Conservation (phyloP, 2,797 vertebrate genomes). For the Protosalanx chinensis region DNA sequence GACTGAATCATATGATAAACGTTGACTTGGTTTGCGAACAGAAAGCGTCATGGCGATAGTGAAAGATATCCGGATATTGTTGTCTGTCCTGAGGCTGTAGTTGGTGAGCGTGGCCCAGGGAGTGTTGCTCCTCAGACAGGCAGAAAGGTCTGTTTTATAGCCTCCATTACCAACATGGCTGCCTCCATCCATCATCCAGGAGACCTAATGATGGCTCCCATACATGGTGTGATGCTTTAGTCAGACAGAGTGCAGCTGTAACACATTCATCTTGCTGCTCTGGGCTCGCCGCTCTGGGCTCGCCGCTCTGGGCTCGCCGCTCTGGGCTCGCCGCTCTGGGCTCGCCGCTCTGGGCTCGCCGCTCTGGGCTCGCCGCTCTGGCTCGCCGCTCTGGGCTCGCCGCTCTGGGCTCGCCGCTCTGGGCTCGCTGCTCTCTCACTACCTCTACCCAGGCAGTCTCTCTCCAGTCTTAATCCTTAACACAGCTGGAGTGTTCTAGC, state of each 20-base stretch:
- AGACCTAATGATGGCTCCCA: conserved; percentile 51
- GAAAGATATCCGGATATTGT: background rate
- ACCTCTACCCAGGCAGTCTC: conserved; percentile 41
- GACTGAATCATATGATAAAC: background rate
- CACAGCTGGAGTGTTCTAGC: conserved; percentile 47
- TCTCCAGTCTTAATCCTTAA: conserved; percentile 48
- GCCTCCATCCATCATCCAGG: conserved; percentile 72
- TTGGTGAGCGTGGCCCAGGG: conserved; percentile 37
- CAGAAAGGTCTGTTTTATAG: conserved; percentile 72
- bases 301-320: conserved; percentile 43
- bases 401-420: conserved; percentile 43
- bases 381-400: conserved; percentile 49
- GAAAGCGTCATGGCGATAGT: background rate
- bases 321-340: conserved; percentile 50
- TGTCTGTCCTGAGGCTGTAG: conserved; percentile 54
- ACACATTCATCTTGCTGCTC: conserved; percentile 64
- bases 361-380: conserved; percentile 47
- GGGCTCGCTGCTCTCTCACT: conserved; percentile 56
- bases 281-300: conserved; percentile 51
- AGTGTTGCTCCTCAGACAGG: conserved; percentile 55
- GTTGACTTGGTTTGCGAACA: background rate
- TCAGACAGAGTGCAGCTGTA: conserved; percentile 49
- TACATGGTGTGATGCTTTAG: conserved; percentile 53
- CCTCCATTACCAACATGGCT: conserved; percentile 72
- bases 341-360: conserved; percentile 47